These are phyloP conservation scores for Peromyscus melanophrys DNA, from an alignment of 2,797 vertebrate genomes.

Conservation along the genomic window DNA sequence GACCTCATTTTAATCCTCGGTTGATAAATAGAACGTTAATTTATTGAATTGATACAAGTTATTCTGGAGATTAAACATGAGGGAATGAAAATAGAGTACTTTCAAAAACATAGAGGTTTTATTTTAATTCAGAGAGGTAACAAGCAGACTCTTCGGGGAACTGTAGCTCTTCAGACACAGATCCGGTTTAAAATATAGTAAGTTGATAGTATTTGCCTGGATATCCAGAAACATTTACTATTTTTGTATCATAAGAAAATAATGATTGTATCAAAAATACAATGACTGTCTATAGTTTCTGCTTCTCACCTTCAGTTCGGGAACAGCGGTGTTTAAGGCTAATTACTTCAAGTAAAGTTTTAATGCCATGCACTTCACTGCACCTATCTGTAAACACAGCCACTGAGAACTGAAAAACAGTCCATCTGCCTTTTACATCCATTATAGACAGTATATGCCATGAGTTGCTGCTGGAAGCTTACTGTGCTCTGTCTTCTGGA, in stretches of 20 bases:
- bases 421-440: background rate
- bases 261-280: background rate
- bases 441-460: background rate
- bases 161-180: conserved; percentile 6
- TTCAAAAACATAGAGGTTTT: background rate
- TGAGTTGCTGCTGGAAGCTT: background rate
- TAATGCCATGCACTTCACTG: background rate
- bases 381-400: background rate
- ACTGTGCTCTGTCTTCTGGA: background rate
- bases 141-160: conserved; percentile 15
- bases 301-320: background rate
- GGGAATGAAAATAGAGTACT: background rate
- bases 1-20: background rate
- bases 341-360: background rate
- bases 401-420: background rate
- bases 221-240: background rate
- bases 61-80: background rate
- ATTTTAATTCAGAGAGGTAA: conserved; percentile 23
- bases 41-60: conserved; percentile 15
- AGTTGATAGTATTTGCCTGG: background rate
- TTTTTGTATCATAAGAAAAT: background rate
- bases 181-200: background rate
- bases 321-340: background rate
- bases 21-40: conserved; percentile 16
- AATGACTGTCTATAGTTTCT: background rate